Base-by-base conservation (phyloP, 2,888 invertebrate genomes). In the Coremacera marginata region DNA sequence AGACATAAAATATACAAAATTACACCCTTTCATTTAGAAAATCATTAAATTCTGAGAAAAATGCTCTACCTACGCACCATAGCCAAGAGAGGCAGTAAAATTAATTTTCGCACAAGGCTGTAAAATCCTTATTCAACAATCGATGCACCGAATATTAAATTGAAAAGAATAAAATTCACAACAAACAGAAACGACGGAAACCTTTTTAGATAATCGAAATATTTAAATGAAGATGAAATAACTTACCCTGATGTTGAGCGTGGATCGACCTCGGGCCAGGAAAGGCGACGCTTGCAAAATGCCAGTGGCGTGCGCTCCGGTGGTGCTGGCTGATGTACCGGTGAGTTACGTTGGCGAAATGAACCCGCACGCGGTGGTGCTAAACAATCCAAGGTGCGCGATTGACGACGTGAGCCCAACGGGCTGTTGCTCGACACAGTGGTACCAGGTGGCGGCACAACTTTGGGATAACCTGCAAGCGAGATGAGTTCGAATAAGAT, bases 251-350 rank as follows among this genome's bases (percentile, higher is more conserved):
- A 95, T 82, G 94, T 93, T 67, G 95, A 94, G 80, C 94, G 94
- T 84, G 94, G 94, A 89, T 95, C 95, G 78, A 95, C 94, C 89
- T 95, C 95, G 9, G 95, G 95, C 95, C 95, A 95, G 51, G 95
- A 95, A 51, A 94, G 91, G 67, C 95, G 91, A 71, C 95, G 91
- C 82, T 94, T 93, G 89, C 95, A 95, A 87, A 95, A 95, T 68
- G 93, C 93, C 89, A 94, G 91, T 49, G 93, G 92, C 11, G 94
- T 93, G 74, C 93, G 92, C 14, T 92, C 91, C 11, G 93, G 92
- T 34, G 91, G 90, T 79, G 86, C 86, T 76, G 84, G 83, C 65
- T 88, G 88, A 82, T 89, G 89, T 63, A 87, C 81, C 63, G 89
- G 85, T 76, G 89, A 87, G 74, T 82, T 88, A 14, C 89, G 85